A percentile compares a stretch with the other conserved stretches of the same genome.
Conservation (phyloP, 2,113 vertebrate genomes). For the Mustela lutreola region DNA sequence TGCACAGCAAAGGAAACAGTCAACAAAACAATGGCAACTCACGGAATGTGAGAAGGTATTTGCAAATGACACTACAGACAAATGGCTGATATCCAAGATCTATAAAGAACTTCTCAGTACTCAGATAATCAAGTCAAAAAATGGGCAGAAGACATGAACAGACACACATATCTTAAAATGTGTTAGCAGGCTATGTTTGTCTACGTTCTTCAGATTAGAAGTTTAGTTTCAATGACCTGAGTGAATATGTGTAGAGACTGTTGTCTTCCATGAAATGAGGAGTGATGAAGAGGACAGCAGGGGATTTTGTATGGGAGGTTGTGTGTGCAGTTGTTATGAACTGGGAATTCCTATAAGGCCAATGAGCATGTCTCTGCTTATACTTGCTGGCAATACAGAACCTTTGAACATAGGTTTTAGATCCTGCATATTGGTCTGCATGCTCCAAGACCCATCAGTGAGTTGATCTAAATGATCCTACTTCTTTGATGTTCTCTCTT, state of each 20-base stretch:
- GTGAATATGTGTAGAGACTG: neutral
- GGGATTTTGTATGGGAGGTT: neutral
- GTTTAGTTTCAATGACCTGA: neutral
- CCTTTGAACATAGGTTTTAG: neutral
- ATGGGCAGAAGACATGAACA: neutral
- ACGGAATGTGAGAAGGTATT: too few relatives aligned
- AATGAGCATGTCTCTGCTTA: neutral
- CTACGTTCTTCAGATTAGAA: neutral
- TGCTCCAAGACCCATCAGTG: neutral
- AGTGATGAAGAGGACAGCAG: neutral
- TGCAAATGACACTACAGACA: too few relatives aligned
- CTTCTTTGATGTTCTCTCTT: neutral
- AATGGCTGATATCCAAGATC: too few relatives aligned
- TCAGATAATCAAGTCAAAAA: too few relatives aligned
- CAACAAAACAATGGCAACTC: too few relatives aligned
- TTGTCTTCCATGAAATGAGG: neutral
- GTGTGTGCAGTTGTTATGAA: neutral
- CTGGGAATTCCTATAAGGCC: neutral
- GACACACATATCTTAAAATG: neutral
- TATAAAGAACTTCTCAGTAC: too few relatives aligned
- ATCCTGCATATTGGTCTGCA: neutral
- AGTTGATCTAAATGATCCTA: neutral
- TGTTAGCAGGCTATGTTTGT: neutral
- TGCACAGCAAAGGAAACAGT: too few relatives aligned
- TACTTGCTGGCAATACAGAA: neutral